Base-by-base conservation (phyloP, 2,888 invertebrate genomes). In the Acronicta psi region DNA sequence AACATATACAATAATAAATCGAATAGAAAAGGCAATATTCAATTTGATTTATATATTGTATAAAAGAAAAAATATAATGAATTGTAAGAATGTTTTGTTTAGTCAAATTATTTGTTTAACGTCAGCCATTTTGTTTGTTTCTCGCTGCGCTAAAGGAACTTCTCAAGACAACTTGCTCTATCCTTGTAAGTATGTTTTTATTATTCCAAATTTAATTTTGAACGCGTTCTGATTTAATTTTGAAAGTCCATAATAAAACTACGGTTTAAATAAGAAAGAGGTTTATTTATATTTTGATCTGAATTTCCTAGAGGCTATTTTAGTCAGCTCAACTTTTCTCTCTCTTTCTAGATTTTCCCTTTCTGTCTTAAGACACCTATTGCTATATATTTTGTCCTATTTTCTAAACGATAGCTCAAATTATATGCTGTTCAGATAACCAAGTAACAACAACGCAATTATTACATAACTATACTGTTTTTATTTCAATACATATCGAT, bases 111-210 rank as follows among this genome's bases (percentile, higher is more conserved):
- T 63, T 74, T 73, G 61, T 75, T 67, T 72, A 78, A 77, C 62
- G 68, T 80, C 75, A 63, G 73, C 75, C 73, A 74, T 74, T 81
- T 75, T 79, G 54, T 82, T 80, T 80, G 79, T 81, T 80, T 76
- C 47, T 69, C 75, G 91, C 89, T 87, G 89, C 90, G 64, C 88
- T 80, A 76, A 90, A 95, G 95, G 95, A 94, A 94, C 95, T 76
- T 95, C 95, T 80, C 95, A 95, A 88, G 95, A 95, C 91, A 95
- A 92, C 91, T 94, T 95, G 85, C 94, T 95, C 73, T 95, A 95
- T 87, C 94, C 95, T 89, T 95, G 95, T 95, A 94, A 95, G 95
- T 95, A 94, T 91, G 60, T 67, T 72, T 67, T 70, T 70, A 60
- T 59, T 65, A 57, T 50, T 67, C 58, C 59, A 57, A 69, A 60